Evolutionary conservation across 2,888 invertebrate species (phyloP), one percentile per base, ranked within the genome.

Genomic region (Cerastis rubricosa): DNA sequence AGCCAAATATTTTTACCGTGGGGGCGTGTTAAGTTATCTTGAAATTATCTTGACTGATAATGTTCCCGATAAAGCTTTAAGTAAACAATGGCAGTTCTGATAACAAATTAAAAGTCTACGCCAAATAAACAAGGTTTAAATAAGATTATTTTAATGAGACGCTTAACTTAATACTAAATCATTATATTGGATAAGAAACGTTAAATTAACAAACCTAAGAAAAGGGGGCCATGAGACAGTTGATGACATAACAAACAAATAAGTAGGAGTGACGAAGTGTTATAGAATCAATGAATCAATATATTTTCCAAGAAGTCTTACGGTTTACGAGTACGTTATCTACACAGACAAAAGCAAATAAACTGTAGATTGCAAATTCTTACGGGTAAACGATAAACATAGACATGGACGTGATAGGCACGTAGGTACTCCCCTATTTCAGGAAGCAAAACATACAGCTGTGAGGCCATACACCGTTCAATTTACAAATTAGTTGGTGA

Each of bases 11-110:
- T 66, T 85, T 71, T 63, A 76, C 11, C 45, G 65, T 29, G 85
- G 85, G 76, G 85, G 81, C 73, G 81, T 81, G 85, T 78, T 29
- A 68, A 57, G 70, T 69, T 76, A 85, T 76, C 81, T 73, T 22
- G 14, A 67, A 75, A 71, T 76, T 71, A 84, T 68, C 67, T 73
- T 85, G 61, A 71, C 73, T 76, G 81, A 85, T 83, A 75, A 76
- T 51, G 19, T n/a, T 57, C 19, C 17, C 51, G 76, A 76, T 83
- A 81, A 64, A 61, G 40, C 12, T 40, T 63, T 8, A 49, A 45
- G 73, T 74, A 63, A 74, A 69, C 65, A 69, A 22, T 49, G 35
- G 49, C 19, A 76, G 43, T 49, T 70, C 40, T 71, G 70, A 63
- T 76, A 77, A 66, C 17, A 69, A 57, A 51, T 29, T 69, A 51